These are phyloP conservation scores for Drosophila takahashii DNA, from an alignment of 1,140 invertebrate genomes.

Conservation along the genomic window DNA sequence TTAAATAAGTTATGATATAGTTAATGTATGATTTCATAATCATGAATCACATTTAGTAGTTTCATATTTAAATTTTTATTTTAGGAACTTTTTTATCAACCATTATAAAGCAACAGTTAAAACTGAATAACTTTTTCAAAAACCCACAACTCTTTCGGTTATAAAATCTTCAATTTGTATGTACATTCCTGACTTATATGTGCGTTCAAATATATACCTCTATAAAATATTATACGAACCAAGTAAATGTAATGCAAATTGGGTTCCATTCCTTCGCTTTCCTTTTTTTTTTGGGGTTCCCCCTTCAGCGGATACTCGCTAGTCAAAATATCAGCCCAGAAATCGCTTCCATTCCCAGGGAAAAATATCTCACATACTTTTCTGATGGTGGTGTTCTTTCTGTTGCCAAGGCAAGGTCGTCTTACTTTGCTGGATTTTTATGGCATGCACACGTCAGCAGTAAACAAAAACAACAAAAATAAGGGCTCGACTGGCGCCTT, in stretches of 20 bases:
- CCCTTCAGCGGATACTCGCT: constrained; percentile 26
- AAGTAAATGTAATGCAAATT: constrained; percentile 78
- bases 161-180: constrained; percentile 16
- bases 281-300: neutral
- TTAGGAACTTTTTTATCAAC: neutral
- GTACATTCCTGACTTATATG: constrained; percentile 2
- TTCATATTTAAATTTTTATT: neutral
- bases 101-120: neutral
- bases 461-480: constrained; percentile 16
- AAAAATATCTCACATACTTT: constrained; percentile 2
- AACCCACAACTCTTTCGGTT: constrained; percentile 7
- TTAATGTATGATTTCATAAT: neutral
- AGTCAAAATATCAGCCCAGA: constrained; percentile 57
- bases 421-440: constrained; percentile 64
- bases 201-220: constrained; percentile 3
- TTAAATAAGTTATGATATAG: neutral
- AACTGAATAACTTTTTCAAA: neutral
- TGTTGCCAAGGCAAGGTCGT: constrained; percentile 47
- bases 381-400: constrained; percentile 4
- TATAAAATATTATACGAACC: constrained; percentile 72
- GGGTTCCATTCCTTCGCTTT: constrained; percentile 45
- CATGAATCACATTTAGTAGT: too few relatives aligned
- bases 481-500: constrained; percentile 18
- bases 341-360: constrained; percentile 17
- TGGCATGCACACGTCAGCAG: constrained; percentile 72